phyloP scores from a whole-genome alignment of 2,113 vertebrate genomes.

The Poeciliopsis retropinna region DNA sequence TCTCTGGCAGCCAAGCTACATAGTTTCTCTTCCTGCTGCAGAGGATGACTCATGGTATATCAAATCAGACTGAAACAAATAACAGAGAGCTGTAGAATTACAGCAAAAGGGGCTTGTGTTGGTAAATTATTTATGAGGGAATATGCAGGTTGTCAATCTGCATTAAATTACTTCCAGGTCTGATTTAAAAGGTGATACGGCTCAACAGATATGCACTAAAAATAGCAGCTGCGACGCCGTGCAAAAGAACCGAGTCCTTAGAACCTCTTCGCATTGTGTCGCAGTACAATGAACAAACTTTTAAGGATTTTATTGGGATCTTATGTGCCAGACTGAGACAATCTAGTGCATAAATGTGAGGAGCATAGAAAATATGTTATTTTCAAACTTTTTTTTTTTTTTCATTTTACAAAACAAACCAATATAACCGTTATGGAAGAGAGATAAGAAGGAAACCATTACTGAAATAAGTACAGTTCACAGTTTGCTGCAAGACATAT shows the following conservation, averaged over 20 bases:
- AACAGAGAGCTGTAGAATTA: conserved; percentile 23
- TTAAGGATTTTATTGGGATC: no score
- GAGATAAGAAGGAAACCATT: not conserved
- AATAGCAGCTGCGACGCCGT: no score
- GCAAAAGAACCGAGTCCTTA: no score
- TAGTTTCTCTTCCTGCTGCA: conserved; percentile 70
- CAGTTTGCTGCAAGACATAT: not conserved
- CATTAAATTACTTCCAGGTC: no score
- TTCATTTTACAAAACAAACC: not conserved
- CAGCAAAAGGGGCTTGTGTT: not conserved
- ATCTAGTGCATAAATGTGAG: not conserved
- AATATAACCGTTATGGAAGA: not conserved
- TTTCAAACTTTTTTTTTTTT: not conserved
- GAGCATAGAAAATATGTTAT: not conserved
- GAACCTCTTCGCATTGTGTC: no score
- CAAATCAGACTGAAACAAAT: conserved; percentile 35
- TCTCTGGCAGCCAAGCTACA: conserved; percentile 69
- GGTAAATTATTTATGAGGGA: not conserved
- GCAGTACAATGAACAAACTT: no score
- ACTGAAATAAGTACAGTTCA: not conserved
- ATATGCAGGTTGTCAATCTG: no score
- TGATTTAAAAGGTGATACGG: no score
- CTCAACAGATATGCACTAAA: no score
- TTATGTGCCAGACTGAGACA: no score
- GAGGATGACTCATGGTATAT: conserved; percentile 74